A percentile compares a stretch with the other conserved stretches of the same genome.
Conservation (phyloP, 2,888 invertebrate genomes). For the Drosophila fungiperda region DNA sequence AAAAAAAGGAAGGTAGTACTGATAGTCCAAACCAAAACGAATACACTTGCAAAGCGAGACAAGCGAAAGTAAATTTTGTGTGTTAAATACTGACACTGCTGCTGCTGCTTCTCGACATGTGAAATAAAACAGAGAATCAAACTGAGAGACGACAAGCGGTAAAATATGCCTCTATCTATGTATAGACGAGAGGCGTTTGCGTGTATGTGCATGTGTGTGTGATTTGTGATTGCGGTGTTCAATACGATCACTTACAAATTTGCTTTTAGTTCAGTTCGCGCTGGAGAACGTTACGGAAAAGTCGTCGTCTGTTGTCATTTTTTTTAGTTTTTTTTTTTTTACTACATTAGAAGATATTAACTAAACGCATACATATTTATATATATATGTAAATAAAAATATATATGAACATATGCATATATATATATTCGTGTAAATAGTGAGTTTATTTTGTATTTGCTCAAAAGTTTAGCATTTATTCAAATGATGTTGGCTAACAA, state of each 20-base stretch:
- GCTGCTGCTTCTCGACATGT: slow-evolving; percentile 10
- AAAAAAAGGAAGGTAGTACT: not conserved
- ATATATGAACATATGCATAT: not conserved
- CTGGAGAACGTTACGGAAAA: slow-evolving; percentile 77
- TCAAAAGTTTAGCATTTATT: slow-evolving; percentile 27
- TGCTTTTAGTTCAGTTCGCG: slow-evolving; percentile 73
- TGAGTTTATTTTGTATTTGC: slow-evolving; percentile 19
- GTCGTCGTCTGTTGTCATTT: slow-evolving; percentile 61
- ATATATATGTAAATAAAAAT: slow-evolving; percentile 10
- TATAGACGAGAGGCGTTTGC: not conserved
- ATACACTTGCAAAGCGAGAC: slow-evolving; percentile 33
- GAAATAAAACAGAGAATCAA: slow-evolving; percentile 33
- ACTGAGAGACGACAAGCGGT: slow-evolving; percentile 6
- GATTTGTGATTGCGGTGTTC: slow-evolving; percentile 49
- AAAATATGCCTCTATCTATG: not conserved
- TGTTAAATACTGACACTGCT: not conserved
- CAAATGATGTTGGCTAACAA: slow-evolving; percentile 8
- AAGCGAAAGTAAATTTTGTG: slow-evolving; percentile 28
- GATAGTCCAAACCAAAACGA: slow-evolving; percentile 61
- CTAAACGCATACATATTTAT: slow-evolving; percentile 16
- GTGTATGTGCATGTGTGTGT: not conserved
- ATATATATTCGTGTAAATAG: slow-evolving; percentile 8
- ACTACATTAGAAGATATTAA: slow-evolving; percentile 14
- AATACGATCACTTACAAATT: slow-evolving; percentile 76
- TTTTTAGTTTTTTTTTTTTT: slow-evolving; percentile 29